Conservation (phyloP, 2,888 invertebrate species). For the Drosophila atripex region DNA sequence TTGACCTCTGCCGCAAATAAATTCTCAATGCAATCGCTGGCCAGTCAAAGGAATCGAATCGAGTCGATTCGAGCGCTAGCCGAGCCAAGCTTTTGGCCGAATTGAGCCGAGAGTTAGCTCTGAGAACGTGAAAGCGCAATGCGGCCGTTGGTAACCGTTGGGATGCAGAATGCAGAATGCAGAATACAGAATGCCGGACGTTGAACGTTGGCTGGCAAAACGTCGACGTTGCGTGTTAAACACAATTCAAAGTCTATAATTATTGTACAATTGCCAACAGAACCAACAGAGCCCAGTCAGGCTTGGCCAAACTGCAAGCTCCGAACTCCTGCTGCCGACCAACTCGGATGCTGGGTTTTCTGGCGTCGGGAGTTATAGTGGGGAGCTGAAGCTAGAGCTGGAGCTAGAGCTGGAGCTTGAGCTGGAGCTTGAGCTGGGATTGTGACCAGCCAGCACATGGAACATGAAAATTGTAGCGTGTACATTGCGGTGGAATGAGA, state of each 20-base stretch:
- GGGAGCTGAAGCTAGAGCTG: conserved; percentile 23
- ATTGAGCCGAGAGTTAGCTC: neutral
- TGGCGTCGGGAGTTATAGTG: conserved; percentile 8
- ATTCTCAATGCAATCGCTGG: conserved; percentile 74
- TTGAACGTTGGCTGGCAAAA: conserved; percentile 43
- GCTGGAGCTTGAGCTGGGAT: conserved; percentile 41
- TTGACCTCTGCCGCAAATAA: conserved; percentile 81
- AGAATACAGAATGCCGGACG: conserved; percentile 12
- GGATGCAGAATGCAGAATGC: conserved; percentile 18
- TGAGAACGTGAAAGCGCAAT: conserved; percentile 71
- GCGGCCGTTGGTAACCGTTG: conserved; percentile 41
- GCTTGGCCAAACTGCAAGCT: conserved; percentile 20
- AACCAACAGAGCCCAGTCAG: conserved; percentile 48
- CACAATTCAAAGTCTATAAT: conserved; percentile 83
- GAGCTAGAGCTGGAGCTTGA: conserved; percentile 28
- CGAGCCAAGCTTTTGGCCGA: conserved; percentile 16
- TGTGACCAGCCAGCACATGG: conserved; percentile 57
- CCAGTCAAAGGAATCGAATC: conserved; percentile 45
- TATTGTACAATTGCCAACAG: conserved; percentile 80
- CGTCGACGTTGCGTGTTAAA: conserved; percentile 82
- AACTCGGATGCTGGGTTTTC: conserved; percentile 15
- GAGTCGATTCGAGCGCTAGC: conserved; percentile 14
- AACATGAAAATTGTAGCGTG: conserved; percentile 77
- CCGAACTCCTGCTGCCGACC: conserved; percentile 28
- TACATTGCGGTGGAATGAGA: conserved; percentile 40